These are phyloP conservation scores for Eira barbara DNA, from an alignment of 2,113 vertebrate genomes.

Conservation along the genomic window DNA sequence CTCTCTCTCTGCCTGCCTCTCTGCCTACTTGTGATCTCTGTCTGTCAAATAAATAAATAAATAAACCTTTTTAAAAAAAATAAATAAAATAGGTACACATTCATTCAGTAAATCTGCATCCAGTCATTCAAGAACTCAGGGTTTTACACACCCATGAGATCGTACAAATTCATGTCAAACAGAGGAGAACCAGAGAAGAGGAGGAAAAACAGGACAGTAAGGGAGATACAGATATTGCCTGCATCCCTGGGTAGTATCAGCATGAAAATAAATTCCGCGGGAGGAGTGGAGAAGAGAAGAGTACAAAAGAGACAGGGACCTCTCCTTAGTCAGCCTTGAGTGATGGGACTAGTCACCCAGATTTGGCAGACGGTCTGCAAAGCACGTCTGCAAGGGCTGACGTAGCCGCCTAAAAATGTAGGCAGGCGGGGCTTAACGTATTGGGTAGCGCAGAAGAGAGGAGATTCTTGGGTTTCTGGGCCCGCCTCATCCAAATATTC, in stretches of 20 bases:
- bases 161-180: background rate
- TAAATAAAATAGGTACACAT: background rate
- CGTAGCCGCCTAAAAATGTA: background rate
- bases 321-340: background rate
- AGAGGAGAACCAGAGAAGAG: background rate
- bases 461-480: slow-evolving; percentile 69
- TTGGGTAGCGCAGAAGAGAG: background rate
- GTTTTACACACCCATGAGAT: background rate
- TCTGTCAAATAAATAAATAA: no score
- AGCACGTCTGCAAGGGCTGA: slow-evolving; percentile 42
- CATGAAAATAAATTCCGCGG: background rate
- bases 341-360: background rate
- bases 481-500: slow-evolving; percentile 58
- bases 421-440: background rate
- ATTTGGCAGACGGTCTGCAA: background rate
- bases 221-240: background rate
- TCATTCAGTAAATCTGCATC: background rate
- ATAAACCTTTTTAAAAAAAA: no score
- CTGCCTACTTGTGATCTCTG: no score
- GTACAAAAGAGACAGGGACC: background rate
- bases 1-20: no score
- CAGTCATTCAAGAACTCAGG: background rate
- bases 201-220: background rate
- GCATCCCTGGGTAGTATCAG: background rate
- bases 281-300: background rate